Evolutionary conservation across 2,888 invertebrate species (phyloP), one percentile per base, ranked within the genome.

Genomic region (Phymatocera aterrima): DNA sequence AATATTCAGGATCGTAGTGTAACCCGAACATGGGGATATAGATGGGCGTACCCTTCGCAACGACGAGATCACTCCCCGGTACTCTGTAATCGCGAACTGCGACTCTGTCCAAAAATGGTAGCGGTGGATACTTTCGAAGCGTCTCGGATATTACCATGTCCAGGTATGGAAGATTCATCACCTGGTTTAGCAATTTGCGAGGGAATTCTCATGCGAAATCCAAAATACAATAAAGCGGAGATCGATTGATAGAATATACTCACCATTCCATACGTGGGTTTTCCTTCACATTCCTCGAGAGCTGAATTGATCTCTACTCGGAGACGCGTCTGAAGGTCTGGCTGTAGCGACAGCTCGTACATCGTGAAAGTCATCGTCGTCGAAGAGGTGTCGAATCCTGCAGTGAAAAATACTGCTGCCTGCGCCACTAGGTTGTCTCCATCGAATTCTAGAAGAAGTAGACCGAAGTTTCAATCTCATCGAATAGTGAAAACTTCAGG

Each of bases 121-220:
- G 81, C 0, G 90, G 87, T 12, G 92, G 91, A 80, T 90, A 91
- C 79, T 88, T 86, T 34, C 92, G 85, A 10, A 92, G 83, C 0
- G 89, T 88, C 84, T 92, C 92, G 51, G 88, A 78, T 48, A 88
- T 3, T 0, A 87, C 85, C 86, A 85, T 87, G 57, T 88, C 86
- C 12, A 89, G 80, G 65, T 57, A 65, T 15, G 74, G 74, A 15
- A 75, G 74, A 1, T 68, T 79, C 79, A 77, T 82, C 21, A 80
- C 74, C 85, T 85, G 21, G 15, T 34, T 40, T 40, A 4, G 18
- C 12, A 1, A 65, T 43, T 24, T 10, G 15, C 18, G 18, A 1
- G 18, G 34, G 0, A 15, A 1, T 37, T 37, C 2, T 28, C n/a
- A 60, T 4, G 8, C 1, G 15, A 3, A 64, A 64, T 1, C 12